phyloP scores from a whole-genome alignment of 2,797 vertebrate species.

The Gallirallus australis region DNA sequence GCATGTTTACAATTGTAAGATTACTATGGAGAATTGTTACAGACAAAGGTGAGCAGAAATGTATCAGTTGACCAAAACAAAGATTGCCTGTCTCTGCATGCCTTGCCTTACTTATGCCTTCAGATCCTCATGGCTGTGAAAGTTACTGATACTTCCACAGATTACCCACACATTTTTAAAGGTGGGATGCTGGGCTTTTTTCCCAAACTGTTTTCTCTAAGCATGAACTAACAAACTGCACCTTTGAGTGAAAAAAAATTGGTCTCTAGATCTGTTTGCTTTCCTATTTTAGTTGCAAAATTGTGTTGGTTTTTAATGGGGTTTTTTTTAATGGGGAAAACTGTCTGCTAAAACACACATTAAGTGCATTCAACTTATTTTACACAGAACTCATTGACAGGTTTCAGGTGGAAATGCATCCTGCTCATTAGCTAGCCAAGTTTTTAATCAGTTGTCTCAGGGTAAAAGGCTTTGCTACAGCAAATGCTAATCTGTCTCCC shows the following conservation, averaged over 20 bases:
- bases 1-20: not conserved
- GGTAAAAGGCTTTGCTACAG: conserved; percentile 17
- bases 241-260: not conserved
- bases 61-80: not conserved
- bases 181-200: not conserved
- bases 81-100: not conserved
- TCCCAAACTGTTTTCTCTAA: not conserved
- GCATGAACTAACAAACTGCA: not conserved
- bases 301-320: not conserved
- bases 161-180: not conserved
- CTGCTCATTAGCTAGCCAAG: not conserved
- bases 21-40: not conserved
- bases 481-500: not conserved
- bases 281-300: not conserved
- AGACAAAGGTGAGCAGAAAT: not conserved
- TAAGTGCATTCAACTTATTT: not conserved
- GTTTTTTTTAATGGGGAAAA: not conserved
- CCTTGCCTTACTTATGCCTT: not conserved
- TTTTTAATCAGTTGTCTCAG: not conserved
- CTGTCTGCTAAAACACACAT: not conserved
- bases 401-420: not conserved
- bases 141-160: not conserved
- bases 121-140: not conserved
- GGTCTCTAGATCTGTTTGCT: not conserved
- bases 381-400: not conserved